Base-by-base conservation (phyloP, 1,140 invertebrate genomes). In the Conus betulinus region DNA sequence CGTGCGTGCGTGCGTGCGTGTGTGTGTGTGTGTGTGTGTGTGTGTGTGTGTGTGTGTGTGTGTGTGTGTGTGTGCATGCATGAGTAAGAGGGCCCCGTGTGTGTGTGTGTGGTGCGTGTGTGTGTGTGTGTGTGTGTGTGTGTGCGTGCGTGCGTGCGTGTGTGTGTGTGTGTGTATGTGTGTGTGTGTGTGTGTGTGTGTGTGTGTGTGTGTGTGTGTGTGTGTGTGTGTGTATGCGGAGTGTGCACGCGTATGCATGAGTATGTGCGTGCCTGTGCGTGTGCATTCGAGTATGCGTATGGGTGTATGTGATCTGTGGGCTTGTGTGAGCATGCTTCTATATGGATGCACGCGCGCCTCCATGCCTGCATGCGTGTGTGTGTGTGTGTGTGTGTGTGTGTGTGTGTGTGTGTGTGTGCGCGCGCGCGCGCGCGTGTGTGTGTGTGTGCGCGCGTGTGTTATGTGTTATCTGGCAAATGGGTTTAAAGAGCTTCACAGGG, bases 91-190 rank as follows among this genome's bases (percentile, higher is more conserved):
- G n/a, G n/a, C n/a, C n/a, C n/a, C 10, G 39, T 78, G 39, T 25
- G n/a, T 25, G n/a, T 78, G 76, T 78, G 76, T 25, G n/a, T 25
- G n/a, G n/a, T n/a, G n/a, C n/a, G n/a, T n/a, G n/a, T 78, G n/a
- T 78, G n/a, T 78, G n/a, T 25, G 39, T 51, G n/a, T 51, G 76
- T 78, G 76, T 78, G 76, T 25, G n/a, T 25, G n/a, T 78, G 76
- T 78, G 76, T 25, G n/a, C 10, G n/a, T 78, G n/a, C 20, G 55
- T 57, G 6, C 55, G 55, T n/a, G 7, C 23, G 7, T 20, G 17
- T 20, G 13, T 25, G 7, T 74, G n/a, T n/a, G n/a, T n/a, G n/a
- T n/a, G n/a, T n/a, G n/a, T n/a, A n/a, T n/a, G n/a, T n/a, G n/a
- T n/a, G n/a, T n/a, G n/a, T n/a, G n/a, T n/a, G n/a, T n/a, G n/a